Conservation (phyloP, 2,888 invertebrate species). For the Thalpophila matura region DNA sequence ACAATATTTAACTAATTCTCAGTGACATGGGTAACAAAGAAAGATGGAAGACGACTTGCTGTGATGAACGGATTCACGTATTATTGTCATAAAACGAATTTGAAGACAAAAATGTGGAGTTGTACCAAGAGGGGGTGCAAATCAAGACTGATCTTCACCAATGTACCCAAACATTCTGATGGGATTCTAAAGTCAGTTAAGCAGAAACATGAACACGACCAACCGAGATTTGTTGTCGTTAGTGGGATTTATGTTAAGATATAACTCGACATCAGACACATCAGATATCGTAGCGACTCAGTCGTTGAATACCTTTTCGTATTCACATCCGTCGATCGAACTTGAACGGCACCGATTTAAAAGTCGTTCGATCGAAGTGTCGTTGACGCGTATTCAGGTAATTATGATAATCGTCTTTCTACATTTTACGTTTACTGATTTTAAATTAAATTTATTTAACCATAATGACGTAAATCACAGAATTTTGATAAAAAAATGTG, state of each 20-base stretch:
- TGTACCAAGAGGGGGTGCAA: slow-evolving; percentile 8
- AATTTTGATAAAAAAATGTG: too few species aligned
- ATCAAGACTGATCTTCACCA: neutral
- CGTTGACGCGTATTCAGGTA: too few species aligned
- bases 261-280: too few species aligned
- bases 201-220: neutral
- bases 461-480: too few species aligned
- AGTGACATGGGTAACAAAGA: slow-evolving; percentile 54
- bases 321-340: too few species aligned
- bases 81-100: slow-evolving; percentile 20
- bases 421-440: too few species aligned
- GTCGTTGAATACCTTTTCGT: too few species aligned
- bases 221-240: neutral
- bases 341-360: too few species aligned
- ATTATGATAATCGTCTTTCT: too few species aligned
- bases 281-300: too few species aligned
- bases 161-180: neutral
- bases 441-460: too few species aligned
- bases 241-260: slow-evolving; percentile 1
- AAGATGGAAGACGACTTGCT: slow-evolving; percentile 45
- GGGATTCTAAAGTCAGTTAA: neutral
- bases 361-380: too few species aligned
- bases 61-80: slow-evolving; percentile 55
- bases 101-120: slow-evolving; percentile 6
- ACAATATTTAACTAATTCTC: slow-evolving; percentile 20